Evolutionary conservation across 2,888 invertebrate species (phyloP).

Genomic region (Subacronicta megacephala): DNA sequence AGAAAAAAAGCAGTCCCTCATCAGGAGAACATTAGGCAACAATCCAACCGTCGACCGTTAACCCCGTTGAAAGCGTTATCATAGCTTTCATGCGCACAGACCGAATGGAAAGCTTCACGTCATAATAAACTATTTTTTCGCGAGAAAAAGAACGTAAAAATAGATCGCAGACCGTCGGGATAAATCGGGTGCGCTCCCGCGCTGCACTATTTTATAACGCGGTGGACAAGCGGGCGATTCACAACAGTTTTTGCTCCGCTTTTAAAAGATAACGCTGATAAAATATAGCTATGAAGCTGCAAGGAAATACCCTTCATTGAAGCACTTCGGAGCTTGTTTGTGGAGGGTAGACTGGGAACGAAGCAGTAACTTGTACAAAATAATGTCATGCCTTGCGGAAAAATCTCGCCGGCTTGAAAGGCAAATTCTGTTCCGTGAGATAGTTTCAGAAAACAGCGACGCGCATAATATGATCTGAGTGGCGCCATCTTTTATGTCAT

Average conservation of each 20-base stretch:
- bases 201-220: conserved; percentile 63
- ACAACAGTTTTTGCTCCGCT: conserved; percentile 51
- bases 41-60: conserved; percentile 74
- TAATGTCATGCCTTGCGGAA: conserved; percentile 68
- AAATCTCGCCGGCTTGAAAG: conserved; percentile 70
- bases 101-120: conserved; percentile 64
- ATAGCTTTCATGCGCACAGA: conserved; percentile 42
- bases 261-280: conserved; percentile 65
- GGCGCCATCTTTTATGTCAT: conserved; percentile 39
- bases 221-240: conserved; percentile 60
- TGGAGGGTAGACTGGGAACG: conserved; percentile 34
- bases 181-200: conserved; percentile 57
- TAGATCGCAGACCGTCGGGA: conserved; percentile 57
- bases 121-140: conserved; percentile 71
- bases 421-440: conserved; percentile 72
- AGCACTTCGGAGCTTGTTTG: conserved; percentile 50
- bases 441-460: conserved; percentile 57
- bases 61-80: conserved; percentile 70
- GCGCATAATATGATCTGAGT: conserved; percentile 63
- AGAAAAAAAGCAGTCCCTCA: conserved; percentile 48
- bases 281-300: conserved; percentile 63
- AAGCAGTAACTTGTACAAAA: conserved; percentile 68
- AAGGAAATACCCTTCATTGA: conserved; percentile 58
- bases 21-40: conserved; percentile 78
- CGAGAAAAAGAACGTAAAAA: conserved; percentile 60